Base-by-base conservation (phyloP, 2,888 invertebrate species). In the Cryptus viduatorius region DNA sequence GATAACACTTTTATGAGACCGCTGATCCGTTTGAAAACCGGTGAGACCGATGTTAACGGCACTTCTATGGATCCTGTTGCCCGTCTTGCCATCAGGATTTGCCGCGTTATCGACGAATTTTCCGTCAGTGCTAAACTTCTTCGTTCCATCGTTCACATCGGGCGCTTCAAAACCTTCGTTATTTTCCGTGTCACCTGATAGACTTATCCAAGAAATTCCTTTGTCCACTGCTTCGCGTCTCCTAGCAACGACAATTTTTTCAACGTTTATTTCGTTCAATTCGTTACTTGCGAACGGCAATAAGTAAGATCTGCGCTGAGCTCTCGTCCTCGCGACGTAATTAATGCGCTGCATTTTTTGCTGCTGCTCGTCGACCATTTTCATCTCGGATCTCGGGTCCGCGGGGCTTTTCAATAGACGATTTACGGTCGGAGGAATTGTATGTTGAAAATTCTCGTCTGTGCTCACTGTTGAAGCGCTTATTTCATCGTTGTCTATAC, bases 1-100 rank as follows among this genome's bases (percentile, higher is more conserved):
- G 79, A 84, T 84, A 84, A 82, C 65, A 76, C 64, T 79, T 84
- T 84, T 79, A 82, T 67, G 82, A 82, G 69, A 68, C 48, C 19
- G 37, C 19, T 56, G 65, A 69, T 75, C 69, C 65, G 37, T 84
- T 78, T 48, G 73, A 44, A 69, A 67, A 75, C 78, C 50, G 59
- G 29, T 31, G 69, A 82, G 48, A 50, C 64, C 14, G 73, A 37
- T 76, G 19, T 71, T 71, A 75, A 82, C 79, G 84, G 75, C 78
- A 56, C 65, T 84, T 82, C 59, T 44, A 71, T 65, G 50, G 71
- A 76, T 76, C 31, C 24, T 61, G 48, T 37, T 24, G 29, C 5
- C 5, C 31, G 8, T 3, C 50, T 48, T 31, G 42, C 42, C 48
- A 67, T 76, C 44, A 29, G 16, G 44, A 59, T 44, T 77, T 61